Base-by-base conservation (phyloP, 2,113 vertebrate genomes). In the Cnemophilus loriae region DNA sequence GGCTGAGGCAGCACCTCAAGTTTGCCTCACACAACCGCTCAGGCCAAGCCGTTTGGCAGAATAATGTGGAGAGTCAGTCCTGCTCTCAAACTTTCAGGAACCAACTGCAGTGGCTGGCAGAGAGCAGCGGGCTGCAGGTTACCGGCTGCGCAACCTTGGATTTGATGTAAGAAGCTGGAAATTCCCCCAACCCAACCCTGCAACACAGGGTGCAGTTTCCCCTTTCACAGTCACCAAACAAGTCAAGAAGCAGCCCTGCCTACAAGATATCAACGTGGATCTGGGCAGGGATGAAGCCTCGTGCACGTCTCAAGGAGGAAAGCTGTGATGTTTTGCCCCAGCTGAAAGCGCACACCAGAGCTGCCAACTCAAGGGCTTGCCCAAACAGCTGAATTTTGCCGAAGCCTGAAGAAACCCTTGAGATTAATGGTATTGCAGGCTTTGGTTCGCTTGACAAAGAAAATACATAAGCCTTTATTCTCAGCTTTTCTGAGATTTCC, bases 101-200 rank as follows among this genome's bases (percentile, higher is more conserved):
- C 21, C 68, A 77, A 32, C 27, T 7, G 47, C 59, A 69, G 67
- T 1, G 2, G 1, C 79, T 65, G 68, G 71, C 59, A 92, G 32
- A 46, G 37, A 49, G 32, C 0, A 0, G 41, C 1, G 3, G 28
- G n/a, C 30, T 63, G 41, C 24, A 39, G 85, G 75, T 67, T 35
- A 84, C 55, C 17, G 5, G 55, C 65, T 46, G 53, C 0, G 0
- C 0, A 4, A 87, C 76, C 65, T 41, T 6, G 30, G 41, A 52
- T 30, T 74, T 28, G 19, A 56, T 4, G 26, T 2, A 30, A n/a
- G 7, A 50, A 50, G 28, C 0, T 32, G 39, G 52, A 35, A 63
- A 75, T 32, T 41, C 4, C 13, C 39, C 35, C 33, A 24, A 5
- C 39, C 35, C 33, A 24, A 5, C 4, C 15, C 42, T 0, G 0